These are phyloP conservation scores for Allacma fusca DNA, from an alignment of 2,888 invertebrate genomes.

Conservation along the genomic window DNA sequence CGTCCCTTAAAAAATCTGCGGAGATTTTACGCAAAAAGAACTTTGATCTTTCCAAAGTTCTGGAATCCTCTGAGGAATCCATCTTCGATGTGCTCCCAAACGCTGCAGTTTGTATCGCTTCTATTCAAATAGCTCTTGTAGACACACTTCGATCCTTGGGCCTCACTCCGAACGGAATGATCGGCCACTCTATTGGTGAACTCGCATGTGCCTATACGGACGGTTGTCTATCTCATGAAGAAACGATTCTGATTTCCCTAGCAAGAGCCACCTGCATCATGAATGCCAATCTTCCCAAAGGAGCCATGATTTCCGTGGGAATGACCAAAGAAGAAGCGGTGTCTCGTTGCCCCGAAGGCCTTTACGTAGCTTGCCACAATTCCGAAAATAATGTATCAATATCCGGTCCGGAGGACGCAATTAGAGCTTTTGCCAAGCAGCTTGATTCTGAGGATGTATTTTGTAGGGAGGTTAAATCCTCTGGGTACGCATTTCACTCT, in stretches of 20 bases:
- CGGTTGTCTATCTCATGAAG: constrained; percentile 91
- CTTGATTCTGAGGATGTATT: constrained; percentile 79
- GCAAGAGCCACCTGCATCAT: constrained; percentile 64
- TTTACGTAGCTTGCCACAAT: constrained; percentile 93
- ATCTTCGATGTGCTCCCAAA: neutral
- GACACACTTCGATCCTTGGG: constrained; percentile 80
- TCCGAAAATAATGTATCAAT: constrained; percentile 90
- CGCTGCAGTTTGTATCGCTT: neutral
- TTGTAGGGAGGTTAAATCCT: constrained; percentile 83
- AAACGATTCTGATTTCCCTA: constrained; percentile 79
- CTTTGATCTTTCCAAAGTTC: no score
- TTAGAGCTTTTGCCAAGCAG: constrained; percentile 74
- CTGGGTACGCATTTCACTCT: constrained; percentile 84
- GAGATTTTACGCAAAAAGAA: no score
- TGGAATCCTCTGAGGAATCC: no score
- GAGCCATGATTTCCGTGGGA: constrained; percentile 67
- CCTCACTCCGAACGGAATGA: constrained; percentile 88
- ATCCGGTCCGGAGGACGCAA: constrained; percentile 80
- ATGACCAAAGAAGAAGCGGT: constrained; percentile 71
- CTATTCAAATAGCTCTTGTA: constrained; percentile 78
- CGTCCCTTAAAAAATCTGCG: neutral
- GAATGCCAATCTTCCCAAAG: constrained; percentile 62
- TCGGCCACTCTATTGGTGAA: constrained; percentile 95
- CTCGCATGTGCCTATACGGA: constrained; percentile 96
- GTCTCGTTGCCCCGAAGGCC: constrained; percentile 76